phyloP scores from a whole-genome alignment of 2,888 invertebrate genomes.

The Cristatella mucedo region DNA sequence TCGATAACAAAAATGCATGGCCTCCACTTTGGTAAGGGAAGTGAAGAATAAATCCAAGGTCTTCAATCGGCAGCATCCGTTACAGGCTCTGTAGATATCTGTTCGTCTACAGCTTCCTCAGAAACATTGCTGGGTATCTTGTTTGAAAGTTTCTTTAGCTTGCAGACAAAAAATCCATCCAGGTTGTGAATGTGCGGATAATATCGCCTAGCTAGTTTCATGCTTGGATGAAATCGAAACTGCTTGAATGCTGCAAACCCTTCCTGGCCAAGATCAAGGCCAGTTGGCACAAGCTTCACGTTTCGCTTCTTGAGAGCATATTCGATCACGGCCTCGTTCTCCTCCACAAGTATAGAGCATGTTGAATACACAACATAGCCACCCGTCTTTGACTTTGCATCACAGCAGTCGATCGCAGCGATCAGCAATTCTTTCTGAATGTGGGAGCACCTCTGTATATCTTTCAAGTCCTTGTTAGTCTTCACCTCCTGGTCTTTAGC shows the following conservation, averaged over 20 bases:
- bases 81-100: too few relatives aligned
- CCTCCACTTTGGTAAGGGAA: too few relatives aligned
- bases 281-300: conserved; percentile 81
- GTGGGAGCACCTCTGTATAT: conserved; percentile 52
- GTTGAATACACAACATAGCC: conserved; percentile 96
- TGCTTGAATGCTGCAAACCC: conserved; percentile 66
- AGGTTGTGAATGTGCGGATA: conserved; percentile 97
- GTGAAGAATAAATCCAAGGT: too few relatives aligned
- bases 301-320: conserved; percentile 75
- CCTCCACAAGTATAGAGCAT: conserved; percentile 88
- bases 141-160: conserved; percentile 68
- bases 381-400: conserved; percentile 75
- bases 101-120: too few relatives aligned
- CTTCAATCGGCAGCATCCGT: too few relatives aligned
- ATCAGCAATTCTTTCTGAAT: conserved; percentile 78
- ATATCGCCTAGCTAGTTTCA: conserved; percentile 62
- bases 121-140: too few relatives aligned
- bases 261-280: conserved; percentile 82
- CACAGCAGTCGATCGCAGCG: conserved; percentile 88
- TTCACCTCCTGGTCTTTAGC: conserved; percentile 95
- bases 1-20: too few relatives aligned
- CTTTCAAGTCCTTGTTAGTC: conserved; percentile 21
- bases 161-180: conserved; percentile 98
- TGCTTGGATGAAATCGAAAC: conserved; percentile 65
- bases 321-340: conserved; percentile 93